Conservation (phyloP, 2,888 invertebrate genomes). For the Sminthurides aquaticus region DNA sequence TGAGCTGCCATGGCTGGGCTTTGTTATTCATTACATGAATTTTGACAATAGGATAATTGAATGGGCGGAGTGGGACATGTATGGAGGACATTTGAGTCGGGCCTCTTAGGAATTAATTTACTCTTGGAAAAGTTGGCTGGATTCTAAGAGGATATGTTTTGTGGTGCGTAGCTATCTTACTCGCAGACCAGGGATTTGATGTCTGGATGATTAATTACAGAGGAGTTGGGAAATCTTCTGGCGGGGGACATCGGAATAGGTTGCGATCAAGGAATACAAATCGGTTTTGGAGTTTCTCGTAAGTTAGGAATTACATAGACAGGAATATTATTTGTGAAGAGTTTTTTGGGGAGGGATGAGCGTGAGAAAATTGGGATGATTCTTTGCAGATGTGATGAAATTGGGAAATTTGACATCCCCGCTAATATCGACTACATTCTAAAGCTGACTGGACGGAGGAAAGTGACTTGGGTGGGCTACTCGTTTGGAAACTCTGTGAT, state of each 20-base stretch:
- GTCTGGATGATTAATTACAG: slow-evolving; percentile 18
- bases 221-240: not conserved
- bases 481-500: slow-evolving; percentile 53
- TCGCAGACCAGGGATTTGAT: slow-evolving; percentile 18
- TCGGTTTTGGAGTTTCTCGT: not conserved
- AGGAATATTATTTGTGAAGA: too few relatives aligned
- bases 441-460: slow-evolving; percentile 46
- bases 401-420: slow-evolving; percentile 52
- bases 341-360: too few relatives aligned
- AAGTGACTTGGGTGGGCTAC: slow-evolving; percentile 53
- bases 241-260: not conserved
- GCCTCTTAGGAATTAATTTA: too few relatives aligned
- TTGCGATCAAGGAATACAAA: not conserved
- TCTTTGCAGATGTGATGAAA: not conserved
- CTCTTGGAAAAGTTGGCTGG: too few relatives aligned
- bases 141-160: too few relatives aligned
- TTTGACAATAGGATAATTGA: too few relatives aligned
- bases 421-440: slow-evolving; percentile 53
- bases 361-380: too few relatives aligned
- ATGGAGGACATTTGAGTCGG: too few relatives aligned
- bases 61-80: too few relatives aligned
- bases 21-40: too few relatives aligned
- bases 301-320: not conserved
- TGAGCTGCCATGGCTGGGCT: not conserved
- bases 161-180: slow-evolving; percentile 2